Conservation (phyloP, 2,888 invertebrate species). For the Rhagonycha fulva region DNA sequence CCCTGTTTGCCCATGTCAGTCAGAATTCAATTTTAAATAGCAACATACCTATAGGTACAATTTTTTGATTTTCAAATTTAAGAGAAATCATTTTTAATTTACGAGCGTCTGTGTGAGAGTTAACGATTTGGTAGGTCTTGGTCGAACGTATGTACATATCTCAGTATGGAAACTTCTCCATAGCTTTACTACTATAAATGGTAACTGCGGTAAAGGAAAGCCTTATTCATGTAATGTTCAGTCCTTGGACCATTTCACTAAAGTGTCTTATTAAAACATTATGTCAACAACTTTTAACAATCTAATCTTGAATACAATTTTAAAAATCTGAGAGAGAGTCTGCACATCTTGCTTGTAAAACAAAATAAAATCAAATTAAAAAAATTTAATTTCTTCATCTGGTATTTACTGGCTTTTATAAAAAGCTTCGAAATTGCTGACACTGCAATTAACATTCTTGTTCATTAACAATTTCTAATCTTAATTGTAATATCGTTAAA, state of each 20-base stretch:
- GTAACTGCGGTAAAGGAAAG: conserved; percentile 31
- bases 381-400: not conserved
- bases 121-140: not conserved
- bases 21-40: no score
- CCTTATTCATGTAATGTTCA: conserved; percentile 26
- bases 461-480: not conserved
- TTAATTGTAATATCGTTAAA: not conserved
- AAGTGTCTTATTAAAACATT: conserved; percentile 18
- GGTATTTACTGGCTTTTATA: not conserved
- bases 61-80: not conserved
- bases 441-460: not conserved
- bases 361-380: not conserved
- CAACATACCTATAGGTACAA: no score
- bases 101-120: not conserved
- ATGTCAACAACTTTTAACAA: conserved; percentile 13
- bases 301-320: conserved; percentile 12
- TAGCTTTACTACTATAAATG: conserved; percentile 31
- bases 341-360: not conserved
- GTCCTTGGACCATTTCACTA: conserved; percentile 33
- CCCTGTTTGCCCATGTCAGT: not conserved
- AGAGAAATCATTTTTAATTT: not conserved
- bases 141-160: not conserved
- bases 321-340: not conserved
- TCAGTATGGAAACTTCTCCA: conserved; percentile 27
- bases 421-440: not conserved